phyloP scores from a whole-genome alignment of 2,113 vertebrate species.

The Sebastes fasciatus region DNA sequence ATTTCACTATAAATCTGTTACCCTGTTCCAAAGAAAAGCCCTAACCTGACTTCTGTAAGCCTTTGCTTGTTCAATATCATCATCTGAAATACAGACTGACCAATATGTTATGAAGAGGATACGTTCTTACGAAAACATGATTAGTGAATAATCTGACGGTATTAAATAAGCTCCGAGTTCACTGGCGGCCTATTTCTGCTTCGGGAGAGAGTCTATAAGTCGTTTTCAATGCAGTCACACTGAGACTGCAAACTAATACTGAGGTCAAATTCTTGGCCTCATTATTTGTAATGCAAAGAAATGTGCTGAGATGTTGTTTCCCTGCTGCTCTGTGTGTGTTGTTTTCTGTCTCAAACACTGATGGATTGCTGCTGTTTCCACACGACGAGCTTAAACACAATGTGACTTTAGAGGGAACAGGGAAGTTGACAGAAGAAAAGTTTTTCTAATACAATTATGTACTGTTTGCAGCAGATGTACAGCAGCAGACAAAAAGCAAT shows the following conservation, averaged over 20 bases:
- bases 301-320: constrained; percentile 37
- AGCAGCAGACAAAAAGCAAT: constrained; percentile 21
- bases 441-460: no score
- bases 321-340: constrained; percentile 21
- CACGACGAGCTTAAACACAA: no score
- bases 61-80: no score
- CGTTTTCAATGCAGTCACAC: no score
- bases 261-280: constrained; percentile 47
- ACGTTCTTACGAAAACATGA: not conserved
- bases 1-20: no score
- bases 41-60: no score
- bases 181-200: constrained; percentile 1
- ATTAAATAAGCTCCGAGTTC: not conserved
- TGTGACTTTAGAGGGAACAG: no score
- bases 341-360: no score
- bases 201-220: not conserved
- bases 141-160: not conserved
- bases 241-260: constrained; percentile 5
- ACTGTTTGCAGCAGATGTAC: not conserved
- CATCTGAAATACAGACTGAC: no score
- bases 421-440: no score
- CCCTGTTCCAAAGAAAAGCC: no score
- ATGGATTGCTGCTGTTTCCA: no score
- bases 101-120: not conserved
- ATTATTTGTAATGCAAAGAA: constrained; percentile 55